Evolutionary conservation across 2,797 vertebrate species (phyloP).

Genomic region (Pipistrellus kuhlii): DNA sequence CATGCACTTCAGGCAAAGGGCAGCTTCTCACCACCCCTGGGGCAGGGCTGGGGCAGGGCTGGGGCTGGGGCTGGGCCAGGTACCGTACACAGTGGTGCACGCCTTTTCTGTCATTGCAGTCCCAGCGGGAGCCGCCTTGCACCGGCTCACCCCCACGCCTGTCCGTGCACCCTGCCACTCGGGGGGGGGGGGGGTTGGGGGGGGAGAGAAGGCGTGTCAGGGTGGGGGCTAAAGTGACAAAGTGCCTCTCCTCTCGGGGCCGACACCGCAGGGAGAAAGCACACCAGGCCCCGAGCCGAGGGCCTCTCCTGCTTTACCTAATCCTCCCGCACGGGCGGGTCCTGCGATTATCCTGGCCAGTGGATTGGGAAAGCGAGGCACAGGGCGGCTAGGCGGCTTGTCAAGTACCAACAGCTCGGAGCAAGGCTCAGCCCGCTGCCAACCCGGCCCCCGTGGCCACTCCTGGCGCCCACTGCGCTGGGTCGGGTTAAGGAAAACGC

Average conservation of each 20-base stretch:
- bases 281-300: fast-evolving
- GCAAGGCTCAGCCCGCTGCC: background rate
- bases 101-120: fast-evolving
- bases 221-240: background rate
- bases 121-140: background rate
- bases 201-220: background rate
- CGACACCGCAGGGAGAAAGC: background rate
- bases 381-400: background rate
- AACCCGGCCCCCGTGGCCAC: fast-evolving
- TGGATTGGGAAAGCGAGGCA: background rate
- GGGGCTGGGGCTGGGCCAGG: background rate
- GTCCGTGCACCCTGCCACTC: background rate
- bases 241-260: background rate
- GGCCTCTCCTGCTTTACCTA: fast-evolving
- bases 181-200: too few relatives aligned
- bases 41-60: background rate
- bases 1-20: background rate
- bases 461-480: too few relatives aligned
- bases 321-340: background rate
- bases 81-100: fast-evolving
- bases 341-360: background rate
- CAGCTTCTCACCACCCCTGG: background rate
- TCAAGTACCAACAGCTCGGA: background rate
- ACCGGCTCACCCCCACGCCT: fast-evolving
- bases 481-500: fast-evolving